Percentiles rank a stretch among this genome's conserved stretches.
phyloP scores from a whole-genome alignment of 2,113 vertebrate species.

The Aegithalos caudatus region DNA sequence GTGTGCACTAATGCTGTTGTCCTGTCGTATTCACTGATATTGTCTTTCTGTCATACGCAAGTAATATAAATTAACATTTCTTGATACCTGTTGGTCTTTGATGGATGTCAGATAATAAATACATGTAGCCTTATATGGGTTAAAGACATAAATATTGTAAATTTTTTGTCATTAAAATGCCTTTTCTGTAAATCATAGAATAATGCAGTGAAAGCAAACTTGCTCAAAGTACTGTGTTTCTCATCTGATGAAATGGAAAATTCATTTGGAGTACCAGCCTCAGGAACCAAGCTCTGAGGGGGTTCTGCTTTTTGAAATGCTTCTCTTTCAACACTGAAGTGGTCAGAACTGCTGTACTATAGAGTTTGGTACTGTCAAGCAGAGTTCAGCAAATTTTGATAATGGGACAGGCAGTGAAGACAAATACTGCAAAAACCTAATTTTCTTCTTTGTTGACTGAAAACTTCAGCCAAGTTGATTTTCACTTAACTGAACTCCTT shows the following conservation, averaged over 20 bases:
- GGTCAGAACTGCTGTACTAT: background rate
- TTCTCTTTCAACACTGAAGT: background rate
- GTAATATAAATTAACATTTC: background rate
- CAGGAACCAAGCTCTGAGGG: background rate
- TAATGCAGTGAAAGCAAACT: background rate
- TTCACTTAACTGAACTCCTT: background rate
- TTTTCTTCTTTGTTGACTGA: background rate
- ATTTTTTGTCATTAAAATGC: background rate
- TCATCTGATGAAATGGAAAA: background rate
- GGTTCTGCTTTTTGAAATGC: background rate
- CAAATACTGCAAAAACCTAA: background rate
- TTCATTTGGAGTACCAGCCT: background rate
- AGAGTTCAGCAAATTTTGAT: background rate
- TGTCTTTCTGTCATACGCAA: background rate
- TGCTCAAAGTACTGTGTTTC: background rate
- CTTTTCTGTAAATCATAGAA: background rate
- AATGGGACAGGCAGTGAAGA: background rate
- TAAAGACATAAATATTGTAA: background rate
- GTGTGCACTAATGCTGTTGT: background rate
- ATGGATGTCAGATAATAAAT: background rate
- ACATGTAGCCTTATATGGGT: background rate
- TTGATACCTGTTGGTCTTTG: background rate
- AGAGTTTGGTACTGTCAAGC: background rate
- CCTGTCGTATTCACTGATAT: background rate
- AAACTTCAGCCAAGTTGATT: background rate